These are phyloP conservation scores for Rana temporaria DNA, from an alignment of 2,113 vertebrate species.

Conservation along the genomic window DNA sequence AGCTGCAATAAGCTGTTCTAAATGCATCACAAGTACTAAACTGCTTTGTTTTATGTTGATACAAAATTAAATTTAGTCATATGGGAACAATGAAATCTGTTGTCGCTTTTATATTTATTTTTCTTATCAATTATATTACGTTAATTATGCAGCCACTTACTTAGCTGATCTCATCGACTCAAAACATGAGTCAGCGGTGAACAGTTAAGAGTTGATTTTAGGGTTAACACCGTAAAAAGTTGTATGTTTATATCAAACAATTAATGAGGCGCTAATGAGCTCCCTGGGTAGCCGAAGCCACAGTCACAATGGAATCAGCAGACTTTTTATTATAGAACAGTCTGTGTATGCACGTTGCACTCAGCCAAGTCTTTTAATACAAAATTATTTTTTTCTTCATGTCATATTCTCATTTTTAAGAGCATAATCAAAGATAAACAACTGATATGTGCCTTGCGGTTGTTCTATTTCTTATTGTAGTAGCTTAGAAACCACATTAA, in stretches of 20 bases:
- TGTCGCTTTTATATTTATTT: slow-evolving; percentile 35
- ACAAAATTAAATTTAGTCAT: slow-evolving; percentile 40
- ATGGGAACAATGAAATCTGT: slow-evolving; percentile 23
- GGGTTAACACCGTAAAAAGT: slow-evolving; percentile 59
- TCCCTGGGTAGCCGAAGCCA: slow-evolving; percentile 58
- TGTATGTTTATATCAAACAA: slow-evolving; percentile 57
- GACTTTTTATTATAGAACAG: neutral
- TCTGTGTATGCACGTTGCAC: slow-evolving; percentile 9
- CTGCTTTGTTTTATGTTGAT: neutral
- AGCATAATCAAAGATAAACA: neutral
- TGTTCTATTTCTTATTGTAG: neutral
- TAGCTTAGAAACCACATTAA: too few species aligned
- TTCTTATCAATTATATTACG: slow-evolving; percentile 49
- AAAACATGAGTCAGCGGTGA: slow-evolving; percentile 36
- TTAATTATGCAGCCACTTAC: slow-evolving; percentile 58
- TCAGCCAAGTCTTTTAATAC: neutral
- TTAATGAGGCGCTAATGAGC: slow-evolving; percentile 58
- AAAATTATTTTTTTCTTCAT: neutral
- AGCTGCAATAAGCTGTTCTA: slow-evolving; percentile 45
- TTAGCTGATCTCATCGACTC: neutral
- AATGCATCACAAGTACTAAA: neutral
- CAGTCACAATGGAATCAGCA: slow-evolving; percentile 36
- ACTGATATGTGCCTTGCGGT: neutral
- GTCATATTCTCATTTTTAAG: neutral
- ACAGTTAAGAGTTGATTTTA: slow-evolving; percentile 50